Evolutionary conservation across 2,113 vertebrate species (phyloP).

Genomic region (Tachysurus vachellii): DNA sequence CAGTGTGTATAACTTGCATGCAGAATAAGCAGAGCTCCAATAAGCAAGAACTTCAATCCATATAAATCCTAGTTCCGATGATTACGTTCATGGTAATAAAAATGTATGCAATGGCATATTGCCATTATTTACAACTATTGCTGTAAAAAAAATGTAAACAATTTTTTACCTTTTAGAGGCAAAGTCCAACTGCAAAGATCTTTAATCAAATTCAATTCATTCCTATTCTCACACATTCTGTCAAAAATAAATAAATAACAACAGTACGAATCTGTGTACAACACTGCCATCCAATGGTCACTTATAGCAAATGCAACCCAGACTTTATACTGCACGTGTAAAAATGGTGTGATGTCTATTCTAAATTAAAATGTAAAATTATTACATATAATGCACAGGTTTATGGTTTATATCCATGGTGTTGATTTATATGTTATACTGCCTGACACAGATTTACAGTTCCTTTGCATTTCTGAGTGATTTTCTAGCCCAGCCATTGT

Average conservation of each 20-base stretch:
- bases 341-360: neutral
- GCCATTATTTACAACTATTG: too few relatives aligned
- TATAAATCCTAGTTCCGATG: neutral
- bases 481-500: neutral
- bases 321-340: neutral
- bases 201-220: neutral
- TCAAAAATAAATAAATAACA: neutral
- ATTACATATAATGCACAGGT: neutral
- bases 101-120: too few relatives aligned
- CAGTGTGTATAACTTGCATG: neutral
- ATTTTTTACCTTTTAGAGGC: neutral
- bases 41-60: neutral
- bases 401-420: neutral
- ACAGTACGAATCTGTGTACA: neutral
- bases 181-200: neutral
- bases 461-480: neutral
- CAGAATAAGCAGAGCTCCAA: neutral
- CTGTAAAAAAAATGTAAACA: neutral
- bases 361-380: neutral
- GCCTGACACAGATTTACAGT: neutral
- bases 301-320: neutral
- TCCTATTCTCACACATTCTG: neutral
- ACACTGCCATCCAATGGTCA: slow-evolving; percentile 39
- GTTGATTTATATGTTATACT: too few relatives aligned
- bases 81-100: neutral